Conservation (phyloP, 2,797 vertebrate genomes). For the Micropoecilia bifurca region DNA sequence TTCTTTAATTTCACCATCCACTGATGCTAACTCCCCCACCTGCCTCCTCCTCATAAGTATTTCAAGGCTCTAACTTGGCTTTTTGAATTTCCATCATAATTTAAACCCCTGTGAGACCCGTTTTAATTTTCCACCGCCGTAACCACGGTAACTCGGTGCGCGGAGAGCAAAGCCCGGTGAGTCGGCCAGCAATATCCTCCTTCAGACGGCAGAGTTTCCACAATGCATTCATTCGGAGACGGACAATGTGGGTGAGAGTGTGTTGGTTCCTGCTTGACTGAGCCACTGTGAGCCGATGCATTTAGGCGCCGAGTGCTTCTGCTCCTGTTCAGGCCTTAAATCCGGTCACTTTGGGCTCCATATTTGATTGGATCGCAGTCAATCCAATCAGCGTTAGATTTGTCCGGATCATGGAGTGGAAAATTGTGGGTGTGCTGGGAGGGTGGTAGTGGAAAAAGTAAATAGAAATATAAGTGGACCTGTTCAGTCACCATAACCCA, state of each 20-base stretch:
- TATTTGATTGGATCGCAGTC: slow-evolving; percentile 75
- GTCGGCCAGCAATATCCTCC: slow-evolving; percentile 50
- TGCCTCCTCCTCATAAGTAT: slow-evolving; percentile 38
- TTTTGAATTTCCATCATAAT: slow-evolving; percentile 60
- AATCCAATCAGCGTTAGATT: slow-evolving; percentile 71
- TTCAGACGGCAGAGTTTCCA: slow-evolving; percentile 65
- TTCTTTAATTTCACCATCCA: slow-evolving; percentile 21
- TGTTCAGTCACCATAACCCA: slow-evolving; percentile 28
- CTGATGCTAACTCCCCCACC: slow-evolving; percentile 14
- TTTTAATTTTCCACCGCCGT: slow-evolving; percentile 68
- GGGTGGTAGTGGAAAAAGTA: slow-evolving; percentile 23
- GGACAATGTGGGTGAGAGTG: slow-evolving; percentile 2
- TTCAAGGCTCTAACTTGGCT: slow-evolving; percentile 47
- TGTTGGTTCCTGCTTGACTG: slow-evolving; percentile 29
- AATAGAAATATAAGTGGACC: slow-evolving; percentile 48
- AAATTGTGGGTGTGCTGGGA: neutral
- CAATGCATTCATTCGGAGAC: slow-evolving; percentile 43
- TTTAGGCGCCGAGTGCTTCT: slow-evolving; percentile 12
- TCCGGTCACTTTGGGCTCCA: slow-evolving; percentile 49
- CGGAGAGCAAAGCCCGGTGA: slow-evolving; percentile 27
- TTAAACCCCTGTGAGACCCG: slow-evolving; percentile 50
- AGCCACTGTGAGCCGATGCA: slow-evolving; percentile 8
- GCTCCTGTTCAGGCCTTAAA: slow-evolving; percentile 33
- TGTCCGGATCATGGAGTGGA: slow-evolving; percentile 48
- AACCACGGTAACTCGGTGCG: slow-evolving; percentile 62